Evolutionary conservation across 1,140 invertebrate species (phyloP).

Genomic region (Diplogasteroides magnus): DNA sequence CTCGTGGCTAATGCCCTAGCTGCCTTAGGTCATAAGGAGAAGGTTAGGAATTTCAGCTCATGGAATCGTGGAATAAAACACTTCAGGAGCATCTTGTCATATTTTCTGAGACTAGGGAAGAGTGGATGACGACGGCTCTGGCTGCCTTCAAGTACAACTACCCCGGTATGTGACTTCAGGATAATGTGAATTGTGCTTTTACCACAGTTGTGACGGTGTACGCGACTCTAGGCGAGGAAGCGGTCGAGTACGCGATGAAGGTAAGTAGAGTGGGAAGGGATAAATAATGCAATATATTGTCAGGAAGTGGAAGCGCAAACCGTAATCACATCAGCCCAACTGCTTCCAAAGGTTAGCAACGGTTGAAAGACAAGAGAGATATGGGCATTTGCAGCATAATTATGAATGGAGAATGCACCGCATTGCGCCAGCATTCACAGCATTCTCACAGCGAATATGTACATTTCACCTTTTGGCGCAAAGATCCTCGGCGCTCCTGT

Average conservation of each 20-base stretch:
- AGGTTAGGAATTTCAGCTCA: too few species aligned
- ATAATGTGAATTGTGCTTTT: constrained; percentile 44
- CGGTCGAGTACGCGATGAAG: constrained; percentile 87
- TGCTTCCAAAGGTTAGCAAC: constrained; percentile 52
- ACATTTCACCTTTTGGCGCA: too few species aligned
- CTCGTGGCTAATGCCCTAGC: constrained; percentile 72
- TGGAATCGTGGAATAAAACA: too few species aligned
- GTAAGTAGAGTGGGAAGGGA: too few species aligned
- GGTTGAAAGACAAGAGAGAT: too few species aligned
- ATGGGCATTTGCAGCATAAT: too few species aligned
- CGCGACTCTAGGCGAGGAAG: constrained; percentile 90
- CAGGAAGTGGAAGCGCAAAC: constrained; percentile 81
- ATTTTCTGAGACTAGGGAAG: constrained; percentile 90
- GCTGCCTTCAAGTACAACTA: constrained; percentile 87
- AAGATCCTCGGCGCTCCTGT: too few species aligned
- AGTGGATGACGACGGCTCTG: constrained; percentile 92
- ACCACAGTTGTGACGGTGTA: constrained; percentile 92
- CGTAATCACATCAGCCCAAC: constrained; percentile 48
- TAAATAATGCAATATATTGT: too few species aligned
- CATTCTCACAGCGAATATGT: too few species aligned
- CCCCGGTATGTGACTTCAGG: constrained; percentile 62
- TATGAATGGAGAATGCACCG: too few species aligned
- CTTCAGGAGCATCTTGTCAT: constrained; percentile 72
- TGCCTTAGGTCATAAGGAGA: constrained; percentile 63
- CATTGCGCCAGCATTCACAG: too few species aligned